Conservation (phyloP, 2,888 invertebrate species). For the Oxytorus armatus region DNA sequence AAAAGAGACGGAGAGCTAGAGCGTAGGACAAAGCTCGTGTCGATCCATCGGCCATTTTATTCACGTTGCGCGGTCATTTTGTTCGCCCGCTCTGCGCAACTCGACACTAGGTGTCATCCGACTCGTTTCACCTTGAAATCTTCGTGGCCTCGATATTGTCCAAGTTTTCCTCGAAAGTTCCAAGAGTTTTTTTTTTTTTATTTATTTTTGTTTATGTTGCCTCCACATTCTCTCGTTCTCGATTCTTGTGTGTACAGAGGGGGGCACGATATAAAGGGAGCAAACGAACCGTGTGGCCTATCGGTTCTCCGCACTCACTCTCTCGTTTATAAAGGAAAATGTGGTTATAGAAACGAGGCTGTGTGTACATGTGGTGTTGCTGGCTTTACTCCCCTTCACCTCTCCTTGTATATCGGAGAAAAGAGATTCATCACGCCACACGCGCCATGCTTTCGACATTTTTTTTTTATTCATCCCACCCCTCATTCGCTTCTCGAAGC, state of each 20-base stretch:
- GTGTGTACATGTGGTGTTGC: not conserved
- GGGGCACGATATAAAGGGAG: not conserved
- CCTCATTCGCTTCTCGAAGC: slow-evolving; percentile 16
- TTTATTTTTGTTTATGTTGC: too few relatives aligned
- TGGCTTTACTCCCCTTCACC: slow-evolving; percentile 6
- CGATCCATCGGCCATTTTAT: slow-evolving; percentile 5
- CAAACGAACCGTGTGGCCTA: slow-evolving; percentile 13
- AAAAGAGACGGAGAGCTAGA: too few relatives aligned
- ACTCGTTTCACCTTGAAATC: not conserved
- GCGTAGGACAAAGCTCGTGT: not conserved
- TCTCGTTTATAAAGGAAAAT: not conserved
- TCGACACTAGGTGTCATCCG: not conserved
- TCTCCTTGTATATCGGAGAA: not conserved
- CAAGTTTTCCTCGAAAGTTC: not conserved
- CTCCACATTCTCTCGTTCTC: not conserved
- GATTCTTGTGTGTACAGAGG: slow-evolving; percentile 1
- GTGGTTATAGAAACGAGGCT: slow-evolving; percentile 13
- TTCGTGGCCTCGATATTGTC: not conserved
- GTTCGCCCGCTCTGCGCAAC: slow-evolving; percentile 5
- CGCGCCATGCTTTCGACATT: slow-evolving; percentile 8
- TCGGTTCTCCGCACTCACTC: not conserved
- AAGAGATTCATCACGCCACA: slow-evolving; percentile 31
- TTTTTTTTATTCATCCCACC: not conserved
- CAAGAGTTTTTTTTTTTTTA: not conserved
- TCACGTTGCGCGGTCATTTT: slow-evolving; percentile 3